Base-by-base conservation (phyloP, 2,113 vertebrate species). In the Galeopterus variegatus region DNA sequence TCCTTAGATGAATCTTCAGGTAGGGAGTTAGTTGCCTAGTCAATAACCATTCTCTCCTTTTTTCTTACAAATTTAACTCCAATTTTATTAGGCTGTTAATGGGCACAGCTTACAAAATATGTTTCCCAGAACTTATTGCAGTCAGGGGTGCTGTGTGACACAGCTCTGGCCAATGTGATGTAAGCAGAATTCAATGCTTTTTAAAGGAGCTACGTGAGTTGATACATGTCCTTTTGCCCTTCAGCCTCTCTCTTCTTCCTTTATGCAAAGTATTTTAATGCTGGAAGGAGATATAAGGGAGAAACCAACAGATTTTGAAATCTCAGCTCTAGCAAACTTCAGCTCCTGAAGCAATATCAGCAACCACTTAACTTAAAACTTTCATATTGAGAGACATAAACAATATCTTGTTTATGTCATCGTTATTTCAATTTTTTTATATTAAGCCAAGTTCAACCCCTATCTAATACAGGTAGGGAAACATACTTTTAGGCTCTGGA, bases 311-410 rank as follows among this genome's bases (percentile, higher is more conserved):
- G 50, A 93, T 60, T 85, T 84, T 80, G 23, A 54, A 90, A 33
- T 13, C 33, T 94, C 62, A 79, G n/a, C 31, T 88, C 6, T 69
- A 77, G 85, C 3, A 70, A 73, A 28, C 26, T 93, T 92, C 24
- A 64, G 4, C 8, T 91, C 72, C 48, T 65, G 5, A 88, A 41
- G 23, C 48, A 93, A 13, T 31, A 8, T 50, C 28, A 82, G 26
- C 45, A 3, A 72, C 5, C 56, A 89, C 41, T 88, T 90, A 28
- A 54, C 4, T 86, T 93, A 83, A 23, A 50, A 50, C 15, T 83
- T 90, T 86, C 56, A 76, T 94, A 62, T 48, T 56, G 45, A 76
- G 50, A 94, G 50, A 90, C 62, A 87, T 26, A 83, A 82, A 36
- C 12, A 10, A 52, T 60, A 87, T 88, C 73, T 93, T 69, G 5